These are phyloP conservation scores for Cyclargus thomasi DNA, from an alignment of 1,140 invertebrate genomes.

Conservation along the genomic window DNA sequence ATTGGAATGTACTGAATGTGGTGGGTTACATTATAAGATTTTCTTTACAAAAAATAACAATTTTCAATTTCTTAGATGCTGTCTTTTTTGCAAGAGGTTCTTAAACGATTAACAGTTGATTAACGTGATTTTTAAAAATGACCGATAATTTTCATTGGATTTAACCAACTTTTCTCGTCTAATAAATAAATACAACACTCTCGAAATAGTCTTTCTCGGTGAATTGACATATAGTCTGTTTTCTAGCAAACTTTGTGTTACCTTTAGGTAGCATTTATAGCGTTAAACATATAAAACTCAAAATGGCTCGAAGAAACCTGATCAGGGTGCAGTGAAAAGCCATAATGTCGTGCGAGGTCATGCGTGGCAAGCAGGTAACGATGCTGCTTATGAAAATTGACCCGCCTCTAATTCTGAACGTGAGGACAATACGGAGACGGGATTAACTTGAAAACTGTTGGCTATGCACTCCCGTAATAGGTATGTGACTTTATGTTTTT, in stretches of 20 bases:
- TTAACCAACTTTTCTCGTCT: no score
- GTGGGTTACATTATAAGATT: no score
- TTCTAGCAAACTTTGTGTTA: not conserved
- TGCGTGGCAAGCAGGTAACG: slow-evolving; percentile 29
- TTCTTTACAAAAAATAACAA: no score
- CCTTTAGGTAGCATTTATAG: not conserved
- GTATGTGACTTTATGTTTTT: not conserved
- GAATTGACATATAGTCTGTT: no score
- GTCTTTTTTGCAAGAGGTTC: no score
- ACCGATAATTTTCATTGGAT: no score
- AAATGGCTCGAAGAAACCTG: slow-evolving; percentile 23
- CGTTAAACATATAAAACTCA: not conserved
- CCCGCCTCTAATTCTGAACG: slow-evolving; percentile 37
- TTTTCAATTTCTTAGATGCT: no score
- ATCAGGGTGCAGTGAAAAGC: slow-evolving; percentile 28
- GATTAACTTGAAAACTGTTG: slow-evolving; percentile 29
- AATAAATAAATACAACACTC: no score
- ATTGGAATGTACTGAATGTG: no score
- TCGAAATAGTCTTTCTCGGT: no score
- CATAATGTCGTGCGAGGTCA: slow-evolving; percentile 29
- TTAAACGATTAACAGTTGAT: no score
- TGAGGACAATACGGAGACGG: slow-evolving; percentile 29
- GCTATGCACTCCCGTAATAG: slow-evolving; percentile 21
- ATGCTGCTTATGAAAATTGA: slow-evolving; percentile 40
- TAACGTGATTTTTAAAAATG: no score